Base-by-base conservation (phyloP, 1,140 invertebrate species). In the Panulirus ornatus region DNA sequence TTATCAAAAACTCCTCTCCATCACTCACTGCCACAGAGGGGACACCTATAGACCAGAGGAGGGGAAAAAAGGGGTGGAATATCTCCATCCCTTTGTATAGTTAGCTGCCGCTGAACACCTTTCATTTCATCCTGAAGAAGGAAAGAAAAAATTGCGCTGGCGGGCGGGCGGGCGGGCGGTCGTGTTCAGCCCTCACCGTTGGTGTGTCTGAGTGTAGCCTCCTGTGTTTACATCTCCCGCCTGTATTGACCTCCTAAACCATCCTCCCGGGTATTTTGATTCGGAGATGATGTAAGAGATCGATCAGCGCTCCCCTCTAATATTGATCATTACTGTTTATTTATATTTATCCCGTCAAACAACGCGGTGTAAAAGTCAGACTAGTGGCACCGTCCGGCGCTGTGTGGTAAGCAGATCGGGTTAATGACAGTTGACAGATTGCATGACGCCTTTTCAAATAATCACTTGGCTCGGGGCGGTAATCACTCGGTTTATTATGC, bases 391-490 rank as follows among this genome's bases (percentile, higher is more conserved):
- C 27, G 6, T 27, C n/a, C n/a, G n/a, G 0, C n/a, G 58, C n/a
- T n/a, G n/a, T n/a, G n/a, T n/a, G n/a, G 6, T 8, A 5, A 66
- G 22, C 8, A 8, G 3, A 27, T 5, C n/a, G 54, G 11, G 58
- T n/a, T 66, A 66, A 66, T 66, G 58, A 27, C 11, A 27, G 3
- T 22, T 66, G 58, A 66, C 58, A 66, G 58, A 30, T 22, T 66
- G 6, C 58, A 66, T 66, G 58, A 66, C 58, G 30, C 58, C 58
- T 66, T 66, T 66, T 66, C 58, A 66, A 66, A 66, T 66, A 66
- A 66, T 63, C 58, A 63, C 30, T 66, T 27, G 30, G 58, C 27
- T n/a, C n/a, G n/a, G 27, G 8, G 58, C 58, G n/a, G 58, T 27
- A 66, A 66, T 66, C 58, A 30, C 58, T n/a, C n/a, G 14, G 19